Base-by-base conservation (phyloP, 1,140 invertebrate genomes). In the Teleopsis dalmanni region DNA sequence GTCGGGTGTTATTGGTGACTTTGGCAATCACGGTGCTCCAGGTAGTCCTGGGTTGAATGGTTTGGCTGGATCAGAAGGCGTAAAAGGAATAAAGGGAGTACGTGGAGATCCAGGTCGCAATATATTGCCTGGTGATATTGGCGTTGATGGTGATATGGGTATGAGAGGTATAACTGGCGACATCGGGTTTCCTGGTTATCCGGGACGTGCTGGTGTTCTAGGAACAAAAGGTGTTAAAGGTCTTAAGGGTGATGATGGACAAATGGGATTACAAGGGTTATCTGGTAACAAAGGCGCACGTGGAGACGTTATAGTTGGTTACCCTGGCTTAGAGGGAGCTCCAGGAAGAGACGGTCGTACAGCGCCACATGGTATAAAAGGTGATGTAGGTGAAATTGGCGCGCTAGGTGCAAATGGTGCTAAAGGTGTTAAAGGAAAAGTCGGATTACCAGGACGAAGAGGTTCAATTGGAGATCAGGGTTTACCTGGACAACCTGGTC, bases 351-450 rank as follows among this genome's bases (percentile, higher is more conserved):
- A 76, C 41, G 82, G 84, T 42, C 55, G 55, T 16, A 52, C 53
- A 14, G 84, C 84, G 6, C 67, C 55, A 16, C 50, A 60, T n/a
- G 85, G 85, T 7, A 11, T 52, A 2, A 79, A 79, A 63, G 86
- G 86, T 33, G 69, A 75, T 53, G 58, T 56, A 35, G 84, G 83
- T 40, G 65, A 74, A 2, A 54, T 57, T 56, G 67, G 67, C 0
- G 18, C n/a, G 5, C 44, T 21, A 2, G 59, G 57, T 18, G 47
- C 48, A 16, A 23, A 44, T 26, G 67, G 67, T 4, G 53, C 48
- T 22, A 56, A 56, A 14, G 67, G 67, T 13, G 55, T 48, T 5
- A 67, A 67, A 50, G 68, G 68, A n/a, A 65, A 48, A 51, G 65
- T 62, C 37, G 68, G 68, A 5, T 57, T n/a, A 31, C 70, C 76